Percentiles rank a stretch among this genome's conserved stretches.
Conservation (phyloP, 2,113 vertebrate species). For the Litocranius walleri region DNA sequence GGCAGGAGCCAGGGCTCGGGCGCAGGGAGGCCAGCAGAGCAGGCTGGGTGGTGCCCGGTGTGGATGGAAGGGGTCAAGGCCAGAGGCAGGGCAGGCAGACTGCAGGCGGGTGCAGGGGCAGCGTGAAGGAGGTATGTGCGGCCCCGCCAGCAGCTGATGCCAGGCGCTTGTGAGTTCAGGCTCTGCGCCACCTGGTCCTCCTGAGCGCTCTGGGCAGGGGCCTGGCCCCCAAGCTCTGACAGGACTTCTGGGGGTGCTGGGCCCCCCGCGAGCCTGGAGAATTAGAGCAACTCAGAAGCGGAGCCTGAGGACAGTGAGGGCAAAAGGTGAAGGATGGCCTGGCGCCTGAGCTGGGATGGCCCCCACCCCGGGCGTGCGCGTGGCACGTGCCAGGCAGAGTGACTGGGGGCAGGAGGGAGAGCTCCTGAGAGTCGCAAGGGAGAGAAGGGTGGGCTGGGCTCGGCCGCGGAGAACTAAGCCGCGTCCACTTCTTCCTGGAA, state of each 20-base stretch:
- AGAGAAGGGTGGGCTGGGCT: background rate
- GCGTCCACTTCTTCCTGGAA: background rate
- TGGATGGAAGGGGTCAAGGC: background rate
- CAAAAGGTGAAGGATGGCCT: fast-evolving
- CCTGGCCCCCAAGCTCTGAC: background rate
- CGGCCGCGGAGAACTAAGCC: no score
- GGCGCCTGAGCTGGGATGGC: background rate
- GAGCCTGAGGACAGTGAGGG: fast-evolving
- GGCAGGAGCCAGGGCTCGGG: no score
- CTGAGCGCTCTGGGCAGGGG: background rate
- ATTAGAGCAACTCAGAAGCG: background rate
- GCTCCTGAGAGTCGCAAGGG: fast-evolving
- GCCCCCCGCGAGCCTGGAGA: background rate
- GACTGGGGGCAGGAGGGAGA: background rate
- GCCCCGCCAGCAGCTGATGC: fast-evolving
- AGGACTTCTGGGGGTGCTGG: background rate
- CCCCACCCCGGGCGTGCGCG: fast-evolving
- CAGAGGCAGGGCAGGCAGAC: background rate
- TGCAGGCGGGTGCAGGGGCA: fast-evolving
- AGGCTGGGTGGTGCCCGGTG: background rate
- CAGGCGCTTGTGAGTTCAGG: background rate
- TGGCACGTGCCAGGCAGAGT: fast-evolving
- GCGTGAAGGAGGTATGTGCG: fast-evolving
- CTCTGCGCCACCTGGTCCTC: background rate
- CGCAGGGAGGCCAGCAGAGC: background rate